Percentiles rank a stretch among this genome's conserved stretches.
These are phyloP conservation scores for Panthera leo DNA, from an alignment of 2,113 vertebrate species.

Conservation along the genomic window DNA sequence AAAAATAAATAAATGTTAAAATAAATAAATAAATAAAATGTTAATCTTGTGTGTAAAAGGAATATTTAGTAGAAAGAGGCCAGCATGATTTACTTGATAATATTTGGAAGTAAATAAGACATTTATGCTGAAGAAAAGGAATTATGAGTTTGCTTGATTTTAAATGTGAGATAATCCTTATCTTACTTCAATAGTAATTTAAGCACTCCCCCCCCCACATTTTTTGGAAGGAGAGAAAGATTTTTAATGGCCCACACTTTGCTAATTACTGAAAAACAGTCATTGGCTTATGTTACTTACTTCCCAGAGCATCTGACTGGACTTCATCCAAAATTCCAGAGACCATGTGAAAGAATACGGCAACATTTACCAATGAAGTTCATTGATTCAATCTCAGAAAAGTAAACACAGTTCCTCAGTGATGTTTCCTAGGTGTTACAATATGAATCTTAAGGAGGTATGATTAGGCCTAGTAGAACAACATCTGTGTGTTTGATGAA, in stretches of 20 bases:
- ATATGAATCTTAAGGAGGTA: slow-evolving; percentile 13
- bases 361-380: neutral
- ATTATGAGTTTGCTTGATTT: neutral
- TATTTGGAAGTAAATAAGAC: slow-evolving; percentile 25
- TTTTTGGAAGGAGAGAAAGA: neutral
- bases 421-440: neutral
- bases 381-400: neutral
- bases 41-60: neutral
- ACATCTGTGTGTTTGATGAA: neutral
- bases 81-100: neutral
- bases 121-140: neutral
- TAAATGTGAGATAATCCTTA: neutral
- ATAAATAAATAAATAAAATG: neutral
- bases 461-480: neutral
- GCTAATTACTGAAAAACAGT: neutral
- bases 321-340: neutral
- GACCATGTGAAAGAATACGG: neutral
- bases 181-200: neutral
- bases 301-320: neutral
- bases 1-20: no score
- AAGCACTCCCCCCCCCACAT: neutral
- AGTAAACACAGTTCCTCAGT: neutral
- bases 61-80: neutral
- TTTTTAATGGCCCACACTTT: neutral
- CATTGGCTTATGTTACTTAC: neutral